Conservation (phyloP, 1,140 invertebrate genomes). For the Capitella teleta region DNA sequence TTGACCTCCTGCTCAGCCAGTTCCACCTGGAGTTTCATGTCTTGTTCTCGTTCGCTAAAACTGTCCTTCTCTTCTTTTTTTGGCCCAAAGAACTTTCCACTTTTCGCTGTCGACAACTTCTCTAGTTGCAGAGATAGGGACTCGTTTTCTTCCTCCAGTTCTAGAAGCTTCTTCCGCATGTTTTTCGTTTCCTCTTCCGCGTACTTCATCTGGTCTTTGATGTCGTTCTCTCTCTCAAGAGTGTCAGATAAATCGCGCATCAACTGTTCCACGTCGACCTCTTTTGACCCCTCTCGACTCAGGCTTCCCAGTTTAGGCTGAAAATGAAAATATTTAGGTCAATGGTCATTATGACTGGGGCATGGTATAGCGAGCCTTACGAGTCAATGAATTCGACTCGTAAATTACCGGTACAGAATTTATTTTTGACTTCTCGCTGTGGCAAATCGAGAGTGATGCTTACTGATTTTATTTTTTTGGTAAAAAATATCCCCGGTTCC, state of each 20-base stretch:
- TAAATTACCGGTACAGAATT: too few species aligned
- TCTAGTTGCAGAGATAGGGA: conserved; percentile 79
- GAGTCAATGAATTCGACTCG: too few species aligned
- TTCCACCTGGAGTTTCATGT: conserved; percentile 67
- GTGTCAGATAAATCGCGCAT: conserved; percentile 77
- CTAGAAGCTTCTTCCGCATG: conserved; percentile 68
- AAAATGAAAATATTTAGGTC: neutral
- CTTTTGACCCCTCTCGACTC: conserved; percentile 22
- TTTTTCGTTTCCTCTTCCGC: conserved; percentile 75
- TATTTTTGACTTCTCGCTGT: too few species aligned
- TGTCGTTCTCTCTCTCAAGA: conserved; percentile 79
- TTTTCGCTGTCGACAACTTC: conserved; percentile 62
- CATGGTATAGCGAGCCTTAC: too few species aligned
- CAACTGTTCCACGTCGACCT: conserved; percentile 48
- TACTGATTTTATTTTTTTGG: too few species aligned
- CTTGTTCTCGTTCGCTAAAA: conserved; percentile 35
- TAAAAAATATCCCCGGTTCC: too few species aligned
- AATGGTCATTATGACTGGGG: too few species aligned
- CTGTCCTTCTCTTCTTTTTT: conserved; percentile 6
- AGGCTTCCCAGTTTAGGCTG: conserved; percentile 14
- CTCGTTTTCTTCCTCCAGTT: conserved; percentile 88
- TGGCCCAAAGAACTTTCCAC: conserved; percentile 2
- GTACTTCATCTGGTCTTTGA: conserved; percentile 78
- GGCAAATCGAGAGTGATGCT: too few species aligned
- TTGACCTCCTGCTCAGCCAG: conserved; percentile 76